A percentile compares a stretch with the other conserved stretches of the same genome.
These are phyloP conservation scores for Eretmochelys imbricata DNA, from an alignment of 2,113 vertebrate genomes.

Conservation along the genomic window DNA sequence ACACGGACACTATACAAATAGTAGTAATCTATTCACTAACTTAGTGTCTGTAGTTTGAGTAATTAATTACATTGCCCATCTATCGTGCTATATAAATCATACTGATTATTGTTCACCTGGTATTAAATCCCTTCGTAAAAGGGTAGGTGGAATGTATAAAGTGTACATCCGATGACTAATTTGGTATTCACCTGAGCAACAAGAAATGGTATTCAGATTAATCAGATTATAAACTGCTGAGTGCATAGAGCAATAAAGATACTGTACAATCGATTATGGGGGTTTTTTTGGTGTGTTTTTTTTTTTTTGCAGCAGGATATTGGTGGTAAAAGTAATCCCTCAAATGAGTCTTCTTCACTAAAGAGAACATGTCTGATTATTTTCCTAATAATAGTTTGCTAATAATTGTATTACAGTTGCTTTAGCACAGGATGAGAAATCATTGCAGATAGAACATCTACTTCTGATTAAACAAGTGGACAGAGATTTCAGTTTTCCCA, in stretches of 20 bases:
- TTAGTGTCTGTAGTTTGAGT: neutral
- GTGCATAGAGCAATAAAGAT: neutral
- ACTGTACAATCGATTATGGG: slow-evolving; percentile 17
- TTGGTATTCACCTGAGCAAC: neutral
- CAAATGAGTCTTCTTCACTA: neutral
- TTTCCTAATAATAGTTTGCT: neutral
- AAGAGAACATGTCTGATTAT: slow-evolving; percentile 26
- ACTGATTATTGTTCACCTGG: neutral
- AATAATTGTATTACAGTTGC: neutral
- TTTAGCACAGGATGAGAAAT: neutral
- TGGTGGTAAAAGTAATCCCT: neutral
- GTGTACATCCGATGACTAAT: neutral
- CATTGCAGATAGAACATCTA: neutral
- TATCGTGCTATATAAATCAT: neutral
- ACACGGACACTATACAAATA: neutral
- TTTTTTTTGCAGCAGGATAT: neutral
- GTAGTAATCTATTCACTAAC: neutral
- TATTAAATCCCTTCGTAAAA: neutral
- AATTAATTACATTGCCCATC: neutral
- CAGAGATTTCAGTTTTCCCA: neutral
- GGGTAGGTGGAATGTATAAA: neutral
- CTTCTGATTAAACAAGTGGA: neutral
- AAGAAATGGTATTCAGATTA: neutral
- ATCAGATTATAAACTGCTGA: neutral
- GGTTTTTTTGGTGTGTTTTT: neutral